Evolutionary conservation across 2,888 invertebrate species (phyloP).

Genomic region (Apodemia duryi): DNA sequence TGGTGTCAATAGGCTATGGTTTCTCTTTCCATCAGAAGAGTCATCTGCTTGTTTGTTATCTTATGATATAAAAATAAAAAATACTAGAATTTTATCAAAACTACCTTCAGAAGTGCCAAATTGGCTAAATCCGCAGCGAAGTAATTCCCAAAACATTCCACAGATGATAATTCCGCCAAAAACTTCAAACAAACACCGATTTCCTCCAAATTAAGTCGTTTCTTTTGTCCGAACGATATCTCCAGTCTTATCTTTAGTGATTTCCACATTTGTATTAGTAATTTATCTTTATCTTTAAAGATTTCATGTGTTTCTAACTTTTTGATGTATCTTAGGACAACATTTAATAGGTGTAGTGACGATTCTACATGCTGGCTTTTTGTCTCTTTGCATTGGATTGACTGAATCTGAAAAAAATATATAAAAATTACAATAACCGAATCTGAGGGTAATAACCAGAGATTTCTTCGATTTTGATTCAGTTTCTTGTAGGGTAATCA

Average conservation of each 20-base stretch:
- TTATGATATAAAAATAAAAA: no score
- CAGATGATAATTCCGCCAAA: conserved; percentile 53
- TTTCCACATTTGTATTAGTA: conserved; percentile 55
- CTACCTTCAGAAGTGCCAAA: conserved; percentile 54
- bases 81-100: not conserved
- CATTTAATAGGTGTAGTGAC: conserved; percentile 54
- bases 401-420: conserved; percentile 49
- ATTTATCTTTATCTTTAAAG: conserved; percentile 53
- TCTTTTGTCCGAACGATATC: conserved; percentile 35
- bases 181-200: conserved; percentile 51
- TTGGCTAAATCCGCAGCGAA: conserved; percentile 51
- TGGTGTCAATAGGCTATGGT: no score
- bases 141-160: conserved; percentile 49
- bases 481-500: no score
- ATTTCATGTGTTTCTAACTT: conserved; percentile 56
- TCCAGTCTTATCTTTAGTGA: conserved; percentile 46
- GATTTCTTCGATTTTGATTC: no score
- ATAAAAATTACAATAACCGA: no score
- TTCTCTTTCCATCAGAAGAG: no score
- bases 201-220: conserved; percentile 47
- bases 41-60: no score
- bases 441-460: no score
- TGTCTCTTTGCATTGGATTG: conserved; percentile 44
- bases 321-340: conserved; percentile 54
- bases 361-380: conserved; percentile 55